Percentiles rank a stretch among this genome's conserved stretches.
phyloP scores from a whole-genome alignment of 2,797 vertebrate species.

The Apogon talboti region DNA sequence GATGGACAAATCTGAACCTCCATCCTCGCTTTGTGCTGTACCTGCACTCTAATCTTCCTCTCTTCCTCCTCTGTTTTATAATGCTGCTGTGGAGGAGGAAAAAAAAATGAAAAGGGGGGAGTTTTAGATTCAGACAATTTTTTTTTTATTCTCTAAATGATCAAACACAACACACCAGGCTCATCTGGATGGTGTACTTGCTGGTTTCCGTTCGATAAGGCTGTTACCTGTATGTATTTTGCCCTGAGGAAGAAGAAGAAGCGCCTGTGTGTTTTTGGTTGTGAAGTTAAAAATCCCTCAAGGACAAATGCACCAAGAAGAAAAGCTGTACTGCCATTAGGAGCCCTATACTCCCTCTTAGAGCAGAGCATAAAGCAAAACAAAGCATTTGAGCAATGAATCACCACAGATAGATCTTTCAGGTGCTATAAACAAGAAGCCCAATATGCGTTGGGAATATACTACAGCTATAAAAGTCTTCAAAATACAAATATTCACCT shows the following conservation, averaged over 20 bases:
- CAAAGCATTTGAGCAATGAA: slow-evolving; percentile 77
- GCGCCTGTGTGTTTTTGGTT: slow-evolving; percentile 60
- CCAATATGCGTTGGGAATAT: slow-evolving; percentile 65
- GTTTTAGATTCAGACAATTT: slow-evolving; percentile 35
- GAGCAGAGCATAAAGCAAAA: slow-evolving; percentile 70
- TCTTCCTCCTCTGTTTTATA: slow-evolving; percentile 17
- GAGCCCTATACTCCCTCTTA: slow-evolving; percentile 60
- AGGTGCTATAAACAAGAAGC: slow-evolving; percentile 75
- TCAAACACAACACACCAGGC: slow-evolving; percentile 61
- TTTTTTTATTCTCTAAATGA: slow-evolving; percentile 53
- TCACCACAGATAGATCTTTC: slow-evolving; percentile 74
- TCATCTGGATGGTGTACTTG: slow-evolving; percentile 65
- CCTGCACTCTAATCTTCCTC: slow-evolving; percentile 36
- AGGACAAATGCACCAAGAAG: slow-evolving; percentile 75
- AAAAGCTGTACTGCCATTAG: slow-evolving; percentile 72
- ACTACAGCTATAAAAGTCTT: slow-evolving; percentile 70
- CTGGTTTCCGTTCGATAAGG: slow-evolving; percentile 69
- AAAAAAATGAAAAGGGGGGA: slow-evolving; percentile 48
- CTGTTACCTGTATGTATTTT: slow-evolving; percentile 68
- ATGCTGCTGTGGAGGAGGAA: slow-evolving; percentile 17
- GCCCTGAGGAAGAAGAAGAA: slow-evolving; percentile 66
- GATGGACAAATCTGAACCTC: slow-evolving; percentile 65
- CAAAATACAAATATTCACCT: slow-evolving; percentile 79
- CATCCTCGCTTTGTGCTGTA: slow-evolving; percentile 10
- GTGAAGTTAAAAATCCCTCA: slow-evolving; percentile 76